These are phyloP conservation scores for Trilocha varians DNA, from an alignment of 2,888 invertebrate genomes.

Conservation along the genomic window DNA sequence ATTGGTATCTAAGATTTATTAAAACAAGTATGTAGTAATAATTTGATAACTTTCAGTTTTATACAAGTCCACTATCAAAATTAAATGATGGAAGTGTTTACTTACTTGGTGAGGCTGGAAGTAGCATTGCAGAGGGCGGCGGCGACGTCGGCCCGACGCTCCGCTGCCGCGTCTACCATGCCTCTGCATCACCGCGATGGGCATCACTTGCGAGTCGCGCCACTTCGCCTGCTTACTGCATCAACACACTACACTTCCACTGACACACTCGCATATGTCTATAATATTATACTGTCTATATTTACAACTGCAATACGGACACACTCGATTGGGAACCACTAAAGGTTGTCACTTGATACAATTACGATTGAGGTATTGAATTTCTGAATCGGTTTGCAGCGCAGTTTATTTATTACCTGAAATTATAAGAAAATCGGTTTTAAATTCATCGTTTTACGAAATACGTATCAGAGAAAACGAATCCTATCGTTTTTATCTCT, in stretches of 20 bases:
- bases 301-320: slow-evolving; percentile 22
- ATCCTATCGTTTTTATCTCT: too few relatives aligned
- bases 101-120: slow-evolving; percentile 64
- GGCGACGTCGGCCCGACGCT: slow-evolving; percentile 63
- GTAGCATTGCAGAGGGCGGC: slow-evolving; percentile 53
- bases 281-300: slow-evolving; percentile 36
- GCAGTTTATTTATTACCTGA: background rate
- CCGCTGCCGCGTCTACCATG: slow-evolving; percentile 72
- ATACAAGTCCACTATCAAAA: background rate
- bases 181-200: slow-evolving; percentile 68
- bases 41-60: too few relatives aligned
- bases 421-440: background rate
- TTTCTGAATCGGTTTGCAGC: slow-evolving; percentile 1
- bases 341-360: slow-evolving; percentile 24
- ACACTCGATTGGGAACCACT: slow-evolving; percentile 31
- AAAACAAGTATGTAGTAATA: too few relatives aligned
- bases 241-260: slow-evolving; percentile 40
- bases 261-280: slow-evolving; percentile 43
- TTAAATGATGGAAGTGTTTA: slow-evolving; percentile 10
- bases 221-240: slow-evolving; percentile 38
- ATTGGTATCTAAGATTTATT: too few relatives aligned
- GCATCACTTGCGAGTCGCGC: slow-evolving; percentile 56
- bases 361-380: slow-evolving; percentile 19
- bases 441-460: too few relatives aligned
- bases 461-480: too few relatives aligned